Percentiles rank a stretch among this genome's conserved stretches.
Evolutionary conservation across 2,797 vertebrate species (phyloP).

Genomic region (Sphenodon punctatus): DNA sequence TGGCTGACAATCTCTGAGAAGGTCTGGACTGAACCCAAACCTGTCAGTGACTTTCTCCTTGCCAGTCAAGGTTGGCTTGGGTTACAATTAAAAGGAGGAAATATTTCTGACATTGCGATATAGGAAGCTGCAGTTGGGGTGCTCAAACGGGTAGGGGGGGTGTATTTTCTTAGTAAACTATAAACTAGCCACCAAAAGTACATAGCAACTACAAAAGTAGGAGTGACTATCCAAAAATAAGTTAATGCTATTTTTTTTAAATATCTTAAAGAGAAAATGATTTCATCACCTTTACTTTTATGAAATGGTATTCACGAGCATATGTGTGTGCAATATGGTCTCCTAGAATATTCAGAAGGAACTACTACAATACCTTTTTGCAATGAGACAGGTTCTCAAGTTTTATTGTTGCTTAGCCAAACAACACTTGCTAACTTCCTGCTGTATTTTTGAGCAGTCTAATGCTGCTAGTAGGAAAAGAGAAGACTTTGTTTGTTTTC

Average conservation of each 20-base stretch:
- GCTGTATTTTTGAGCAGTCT: neutral
- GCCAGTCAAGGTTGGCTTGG: constrained; percentile 81
- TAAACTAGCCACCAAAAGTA: neutral
- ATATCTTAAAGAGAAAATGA: fast-evolving
- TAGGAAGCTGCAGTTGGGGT: constrained; percentile 48
- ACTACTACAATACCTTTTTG: neutral
- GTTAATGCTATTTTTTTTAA: neutral
- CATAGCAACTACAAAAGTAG: neutral
- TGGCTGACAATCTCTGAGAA: constrained; percentile 91
- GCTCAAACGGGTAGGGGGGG: neutral
- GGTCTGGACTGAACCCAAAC: constrained; percentile 92
- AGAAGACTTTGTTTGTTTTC: neutral
- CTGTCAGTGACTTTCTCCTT: constrained; percentile 87
- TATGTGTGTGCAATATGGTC: neutral
- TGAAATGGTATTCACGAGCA: neutral
- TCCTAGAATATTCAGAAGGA: neutral
- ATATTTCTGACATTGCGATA: constrained; percentile 71
- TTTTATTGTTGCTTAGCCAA: neutral
- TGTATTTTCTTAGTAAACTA: too few species aligned
- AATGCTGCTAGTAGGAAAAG: neutral
- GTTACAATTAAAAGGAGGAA: constrained; percentile 75
- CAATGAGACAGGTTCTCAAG: fast-evolving
- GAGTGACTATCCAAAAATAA: neutral
- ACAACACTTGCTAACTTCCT: neutral
- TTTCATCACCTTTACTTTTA: neutral